These are phyloP conservation scores for Mycalesis mineus DNA, from an alignment of 2,888 invertebrate genomes.

Conservation along the genomic window DNA sequence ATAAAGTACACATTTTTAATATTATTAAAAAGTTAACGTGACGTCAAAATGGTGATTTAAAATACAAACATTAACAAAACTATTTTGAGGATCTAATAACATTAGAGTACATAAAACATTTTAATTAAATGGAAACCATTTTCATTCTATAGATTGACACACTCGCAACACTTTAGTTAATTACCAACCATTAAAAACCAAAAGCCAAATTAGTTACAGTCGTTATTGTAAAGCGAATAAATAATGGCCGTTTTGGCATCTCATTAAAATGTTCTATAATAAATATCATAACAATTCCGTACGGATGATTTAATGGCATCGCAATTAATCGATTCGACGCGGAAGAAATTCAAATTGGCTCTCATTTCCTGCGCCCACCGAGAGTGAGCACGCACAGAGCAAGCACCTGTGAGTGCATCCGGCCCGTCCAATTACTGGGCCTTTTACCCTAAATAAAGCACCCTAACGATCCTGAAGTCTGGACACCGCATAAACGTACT, in stretches of 20 bases:
- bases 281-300: constrained; percentile 24
- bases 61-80: no score
- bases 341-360: constrained; percentile 71
- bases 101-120: no score
- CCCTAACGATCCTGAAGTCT: constrained; percentile 57
- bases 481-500: constrained; percentile 50
- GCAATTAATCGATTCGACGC: constrained; percentile 63
- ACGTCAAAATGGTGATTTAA: no score
- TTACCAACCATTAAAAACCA: not conserved
- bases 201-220: constrained; percentile 1
- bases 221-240: not conserved
- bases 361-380: constrained; percentile 61
- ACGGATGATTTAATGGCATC: constrained; percentile 31
- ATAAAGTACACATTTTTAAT: no score
- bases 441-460: constrained; percentile 62
- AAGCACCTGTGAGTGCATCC: constrained; percentile 67
- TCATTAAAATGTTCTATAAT: constrained; percentile 20
- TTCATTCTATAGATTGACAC: not conserved
- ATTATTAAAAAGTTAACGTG: no score
- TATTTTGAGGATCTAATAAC: no score
- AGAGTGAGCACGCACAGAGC: constrained; percentile 55
- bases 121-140: no score
- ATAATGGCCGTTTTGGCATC: constrained; percentile 4
- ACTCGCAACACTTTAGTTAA: not conserved
- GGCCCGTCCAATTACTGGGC: constrained; percentile 64